A percentile compares a stretch with the other conserved stretches of the same genome.
Evolutionary conservation across 2,113 vertebrate species (phyloP).

Genomic region (Eolophus roseicapilla): DNA sequence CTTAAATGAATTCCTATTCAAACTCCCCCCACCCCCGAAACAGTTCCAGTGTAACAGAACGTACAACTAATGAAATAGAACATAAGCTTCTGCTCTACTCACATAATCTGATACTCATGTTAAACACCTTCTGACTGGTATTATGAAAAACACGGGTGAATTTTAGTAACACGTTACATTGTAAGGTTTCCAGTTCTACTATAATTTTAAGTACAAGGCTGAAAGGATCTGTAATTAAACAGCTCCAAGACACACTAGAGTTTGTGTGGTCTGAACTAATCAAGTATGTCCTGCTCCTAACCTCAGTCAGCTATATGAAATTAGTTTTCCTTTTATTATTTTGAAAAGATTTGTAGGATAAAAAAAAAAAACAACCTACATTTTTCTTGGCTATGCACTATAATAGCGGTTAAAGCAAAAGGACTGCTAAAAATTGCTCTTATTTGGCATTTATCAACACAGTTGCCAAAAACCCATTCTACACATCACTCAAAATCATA

Average conservation of each 20-base stretch:
- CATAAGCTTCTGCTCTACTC: neutral
- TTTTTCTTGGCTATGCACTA: neutral
- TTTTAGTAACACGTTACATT: neutral
- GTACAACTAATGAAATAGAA: neutral
- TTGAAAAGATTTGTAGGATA: neutral
- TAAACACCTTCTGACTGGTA: neutral
- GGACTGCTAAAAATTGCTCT: neutral
- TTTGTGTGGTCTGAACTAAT: conserved; percentile 45
- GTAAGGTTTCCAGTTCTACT: neutral
- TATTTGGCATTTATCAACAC: neutral
- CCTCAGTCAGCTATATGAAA: neutral
- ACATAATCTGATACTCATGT: neutral
- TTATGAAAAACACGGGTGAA: neutral
- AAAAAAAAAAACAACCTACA: neutral
- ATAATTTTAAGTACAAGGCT: neutral
- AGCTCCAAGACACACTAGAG: neutral
- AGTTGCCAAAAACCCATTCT: neutral
- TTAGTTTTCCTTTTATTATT: neutral
- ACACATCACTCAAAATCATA: neutral
- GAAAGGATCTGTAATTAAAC: neutral
- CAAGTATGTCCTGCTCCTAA: neutral
- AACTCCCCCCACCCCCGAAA: rapidly evolving
- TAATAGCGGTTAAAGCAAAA: neutral
- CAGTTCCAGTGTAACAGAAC: neutral
- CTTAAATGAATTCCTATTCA: neutral